phyloP scores from a whole-genome alignment of 1,140 invertebrate species.

The Octopus bimaculoides region DNA sequence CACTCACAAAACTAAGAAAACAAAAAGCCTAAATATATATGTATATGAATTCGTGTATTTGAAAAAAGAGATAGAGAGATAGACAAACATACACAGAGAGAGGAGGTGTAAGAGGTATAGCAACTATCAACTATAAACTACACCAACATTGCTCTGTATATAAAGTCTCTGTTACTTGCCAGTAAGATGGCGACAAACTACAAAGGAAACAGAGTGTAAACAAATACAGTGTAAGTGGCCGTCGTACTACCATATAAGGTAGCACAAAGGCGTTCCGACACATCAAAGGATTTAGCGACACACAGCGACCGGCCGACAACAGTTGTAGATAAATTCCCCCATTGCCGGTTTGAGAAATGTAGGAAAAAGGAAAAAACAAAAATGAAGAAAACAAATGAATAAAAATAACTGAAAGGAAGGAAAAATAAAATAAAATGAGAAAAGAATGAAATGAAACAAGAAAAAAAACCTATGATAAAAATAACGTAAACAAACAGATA shows the following conservation, averaged over 20 bases:
- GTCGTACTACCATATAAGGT: conserved; percentile 43
- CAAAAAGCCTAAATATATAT: background rate
- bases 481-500: too few relatives aligned
- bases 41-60: too few relatives aligned
- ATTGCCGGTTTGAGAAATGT: background rate
- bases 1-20: background rate
- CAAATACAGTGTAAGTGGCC: conserved; percentile 37
- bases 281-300: conserved; percentile 32
- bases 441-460: background rate
- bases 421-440: background rate
- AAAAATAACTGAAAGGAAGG: background rate
- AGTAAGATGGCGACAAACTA: conserved; percentile 31
- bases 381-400: background rate
- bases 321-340: background rate
- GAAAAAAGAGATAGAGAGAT: conserved; percentile 14
- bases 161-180: conserved; percentile 24
- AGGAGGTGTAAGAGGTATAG: background rate
- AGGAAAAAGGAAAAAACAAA: background rate
- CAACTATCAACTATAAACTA: background rate
- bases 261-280: conserved; percentile 45
- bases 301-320: conserved; percentile 12
- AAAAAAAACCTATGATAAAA: background rate
- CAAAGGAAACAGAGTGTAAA: conserved; percentile 45
- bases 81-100: conserved; percentile 18
- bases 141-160: background rate